Conservation (phyloP, 2,113 vertebrate genomes). For the human region DNA sequence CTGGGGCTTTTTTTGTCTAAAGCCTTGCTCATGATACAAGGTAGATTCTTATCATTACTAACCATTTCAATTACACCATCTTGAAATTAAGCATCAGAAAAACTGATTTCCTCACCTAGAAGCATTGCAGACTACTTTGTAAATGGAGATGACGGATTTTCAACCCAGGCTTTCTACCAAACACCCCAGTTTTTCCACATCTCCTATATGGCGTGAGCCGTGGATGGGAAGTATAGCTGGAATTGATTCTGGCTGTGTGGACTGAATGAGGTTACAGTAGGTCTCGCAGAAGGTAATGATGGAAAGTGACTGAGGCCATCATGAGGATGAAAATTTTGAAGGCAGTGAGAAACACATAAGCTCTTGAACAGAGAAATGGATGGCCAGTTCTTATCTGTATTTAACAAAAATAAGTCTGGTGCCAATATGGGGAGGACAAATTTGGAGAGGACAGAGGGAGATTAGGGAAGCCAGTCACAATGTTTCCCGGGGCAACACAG, state of each 20-base stretch:
- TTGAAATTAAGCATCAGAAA: neutral
- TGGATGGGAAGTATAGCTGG: neutral
- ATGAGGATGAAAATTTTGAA: neutral
- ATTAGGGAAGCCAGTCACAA: neutral
- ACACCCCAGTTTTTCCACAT: neutral
- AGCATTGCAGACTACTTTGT: neutral
- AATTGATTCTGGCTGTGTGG: neutral
- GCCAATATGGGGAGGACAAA: neutral
- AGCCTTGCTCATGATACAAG: neutral
- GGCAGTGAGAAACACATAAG: neutral
- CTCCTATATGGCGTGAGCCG: neutral
- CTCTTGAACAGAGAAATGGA: neutral
- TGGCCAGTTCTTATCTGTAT: neutral
- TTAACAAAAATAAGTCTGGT: constrained; percentile 11
- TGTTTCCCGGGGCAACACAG: neutral
- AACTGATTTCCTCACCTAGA: neutral
- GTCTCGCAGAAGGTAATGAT: neutral
- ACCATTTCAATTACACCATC: neutral
- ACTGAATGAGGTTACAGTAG: neutral
- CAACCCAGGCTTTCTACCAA: neutral
- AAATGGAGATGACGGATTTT: neutral
- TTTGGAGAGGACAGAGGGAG: neutral
- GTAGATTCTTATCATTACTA: neutral
- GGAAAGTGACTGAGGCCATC: neutral
- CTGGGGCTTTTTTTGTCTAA: neutral